Conservation (phyloP, 2,797 vertebrate species). For the Propithecus deckenii region DNA sequence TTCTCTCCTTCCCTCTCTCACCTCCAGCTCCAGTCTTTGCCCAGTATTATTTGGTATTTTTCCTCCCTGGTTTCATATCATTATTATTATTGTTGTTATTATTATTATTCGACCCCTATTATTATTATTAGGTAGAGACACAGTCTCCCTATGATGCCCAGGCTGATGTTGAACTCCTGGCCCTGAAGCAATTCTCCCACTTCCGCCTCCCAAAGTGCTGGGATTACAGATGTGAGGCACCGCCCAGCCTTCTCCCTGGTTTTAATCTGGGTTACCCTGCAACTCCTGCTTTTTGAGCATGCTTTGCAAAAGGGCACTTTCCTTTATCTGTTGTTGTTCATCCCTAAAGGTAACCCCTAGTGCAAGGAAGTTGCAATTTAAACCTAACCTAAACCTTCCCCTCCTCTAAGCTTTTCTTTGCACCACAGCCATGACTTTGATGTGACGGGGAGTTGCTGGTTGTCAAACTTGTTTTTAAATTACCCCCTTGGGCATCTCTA, state of each 20-base stretch:
- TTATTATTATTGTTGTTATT: too few species aligned
- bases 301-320: not conserved
- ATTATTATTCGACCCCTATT: too few species aligned
- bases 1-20: not conserved
- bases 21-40: not conserved
- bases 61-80: not conserved
- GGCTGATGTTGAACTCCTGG: not conserved
- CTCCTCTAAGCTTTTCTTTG: not conserved
- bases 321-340: not conserved
- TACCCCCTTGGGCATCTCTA: not conserved
- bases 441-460: not conserved
- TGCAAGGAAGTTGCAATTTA: not conserved
- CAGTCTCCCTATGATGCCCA: not conserved
- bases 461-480: constrained; percentile 29
- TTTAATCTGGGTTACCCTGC: not conserved
- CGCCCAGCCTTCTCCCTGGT: not conserved
- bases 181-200: not conserved
- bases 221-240: not conserved
- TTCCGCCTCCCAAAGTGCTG: not conserved
- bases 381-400: not conserved
- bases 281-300: not conserved
- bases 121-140: not conserved
- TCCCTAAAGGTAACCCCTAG: not conserved
- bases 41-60: not conserved
- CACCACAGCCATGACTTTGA: not conserved